Evolutionary conservation across 2,797 vertebrate species (phyloP).

Genomic region (Cryptoprocta ferox): DNA sequence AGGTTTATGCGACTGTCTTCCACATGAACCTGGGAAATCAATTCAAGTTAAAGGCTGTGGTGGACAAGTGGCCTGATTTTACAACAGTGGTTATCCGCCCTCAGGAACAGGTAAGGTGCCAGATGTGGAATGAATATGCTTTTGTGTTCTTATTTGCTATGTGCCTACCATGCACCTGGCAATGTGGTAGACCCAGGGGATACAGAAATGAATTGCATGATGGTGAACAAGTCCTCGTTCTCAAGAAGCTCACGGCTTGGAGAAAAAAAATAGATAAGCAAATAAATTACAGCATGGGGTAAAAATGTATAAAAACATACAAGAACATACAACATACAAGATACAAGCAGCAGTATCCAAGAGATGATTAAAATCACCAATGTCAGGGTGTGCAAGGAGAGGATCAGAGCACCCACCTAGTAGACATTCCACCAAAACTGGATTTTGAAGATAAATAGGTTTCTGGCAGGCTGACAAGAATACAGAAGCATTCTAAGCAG

Average conservation of each 20-base stretch:
- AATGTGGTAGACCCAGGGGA: background rate
- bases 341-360: background rate
- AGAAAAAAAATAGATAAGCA: background rate
- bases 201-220: background rate
- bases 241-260: background rate
- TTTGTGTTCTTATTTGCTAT: background rate
- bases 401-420: background rate
- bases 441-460: background rate
- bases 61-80: conserved; percentile 76
- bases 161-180: background rate
- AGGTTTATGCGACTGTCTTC: conserved; percentile 68
- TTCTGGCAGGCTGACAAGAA: background rate
- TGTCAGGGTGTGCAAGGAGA: background rate
- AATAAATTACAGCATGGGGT: background rate
- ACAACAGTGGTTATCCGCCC: conserved; percentile 66
- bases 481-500: background rate
- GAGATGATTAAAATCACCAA: background rate
- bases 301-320: background rate
- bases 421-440: background rate
- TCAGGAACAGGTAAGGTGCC: conserved; percentile 56
- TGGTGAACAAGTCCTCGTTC: background rate
- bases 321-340: background rate
- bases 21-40: conserved; percentile 69
- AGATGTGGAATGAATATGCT: background rate
- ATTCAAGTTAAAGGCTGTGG: conserved; percentile 63